Percentiles rank a stretch among this genome's conserved stretches.
Evolutionary conservation across 35 echinoderm and acorn worm species (phyloP).

Genomic region (Ptychodera flava): DNA sequence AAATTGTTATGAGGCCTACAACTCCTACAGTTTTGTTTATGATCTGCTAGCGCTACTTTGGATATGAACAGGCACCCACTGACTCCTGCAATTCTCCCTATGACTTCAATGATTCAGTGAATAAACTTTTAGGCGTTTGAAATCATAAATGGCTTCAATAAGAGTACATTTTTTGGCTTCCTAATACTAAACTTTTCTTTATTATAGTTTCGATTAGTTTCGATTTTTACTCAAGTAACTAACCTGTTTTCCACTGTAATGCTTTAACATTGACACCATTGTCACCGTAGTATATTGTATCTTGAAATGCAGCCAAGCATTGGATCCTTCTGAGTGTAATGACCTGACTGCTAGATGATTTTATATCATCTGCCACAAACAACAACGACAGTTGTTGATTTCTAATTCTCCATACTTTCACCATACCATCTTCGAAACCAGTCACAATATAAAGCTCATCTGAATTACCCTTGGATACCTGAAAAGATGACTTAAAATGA

Average conservation of each 20-base stretch:
- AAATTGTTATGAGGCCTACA: too few species aligned
- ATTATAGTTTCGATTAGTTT: too few species aligned
- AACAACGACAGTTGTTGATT: constrained; percentile 55
- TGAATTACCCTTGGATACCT: not conserved
- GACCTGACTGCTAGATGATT: constrained; percentile 17
- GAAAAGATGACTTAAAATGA: not conserved
- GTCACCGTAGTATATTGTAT: constrained; percentile 75
- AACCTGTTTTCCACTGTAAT: constrained; percentile 87
- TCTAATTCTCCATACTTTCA: constrained; percentile 83
- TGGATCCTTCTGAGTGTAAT: constrained; percentile 46
- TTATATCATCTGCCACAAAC: constrained; percentile 75
- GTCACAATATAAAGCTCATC: constrained; percentile 19
- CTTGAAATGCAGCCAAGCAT: constrained; percentile 12
- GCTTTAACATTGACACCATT: constrained; percentile 85
- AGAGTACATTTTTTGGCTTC: too few species aligned
- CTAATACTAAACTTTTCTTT: too few species aligned
- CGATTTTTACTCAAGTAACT: too few species aligned
- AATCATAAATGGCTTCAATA: too few species aligned
- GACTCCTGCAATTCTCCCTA: too few species aligned
- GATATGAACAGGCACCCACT: too few species aligned
- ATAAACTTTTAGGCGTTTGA: too few species aligned
- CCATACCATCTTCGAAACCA: constrained; percentile 58
- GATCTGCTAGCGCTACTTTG: too few species aligned
- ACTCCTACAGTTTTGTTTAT: too few species aligned
- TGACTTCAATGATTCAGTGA: too few species aligned